Evolutionary conservation across 2,888 invertebrate genomes (phyloP).

Genomic region (Priocnemis perturbator): DNA sequence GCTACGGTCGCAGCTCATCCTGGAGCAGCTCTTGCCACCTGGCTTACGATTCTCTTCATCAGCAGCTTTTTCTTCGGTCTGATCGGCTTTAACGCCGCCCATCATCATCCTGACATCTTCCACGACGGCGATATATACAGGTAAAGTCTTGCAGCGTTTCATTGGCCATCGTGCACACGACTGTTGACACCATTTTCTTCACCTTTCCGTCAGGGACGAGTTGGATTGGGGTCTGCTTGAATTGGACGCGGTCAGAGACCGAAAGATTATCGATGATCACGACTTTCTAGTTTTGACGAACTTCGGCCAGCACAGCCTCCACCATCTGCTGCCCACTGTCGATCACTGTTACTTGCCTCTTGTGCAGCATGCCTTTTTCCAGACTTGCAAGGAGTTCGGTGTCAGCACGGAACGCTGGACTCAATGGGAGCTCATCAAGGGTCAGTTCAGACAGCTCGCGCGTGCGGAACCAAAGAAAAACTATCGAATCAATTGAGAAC

Average conservation of each 20-base stretch:
- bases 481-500: neutral
- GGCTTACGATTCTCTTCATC: conserved; percentile 78
- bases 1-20: conserved; percentile 67
- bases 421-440: conserved; percentile 80
- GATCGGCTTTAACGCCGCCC: conserved; percentile 85
- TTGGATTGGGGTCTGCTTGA: conserved; percentile 88
- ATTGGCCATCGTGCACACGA: neutral
- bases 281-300: conserved; percentile 82
- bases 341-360: conserved; percentile 85
- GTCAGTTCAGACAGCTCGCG: conserved; percentile 81
- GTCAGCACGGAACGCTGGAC: conserved; percentile 69
- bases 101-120: conserved; percentile 87
- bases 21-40: conserved; percentile 74
- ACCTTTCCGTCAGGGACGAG: conserved; percentile 70
- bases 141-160: conserved; percentile 66
- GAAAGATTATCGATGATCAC: conserved; percentile 81
- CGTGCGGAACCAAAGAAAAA: conserved; percentile 74
- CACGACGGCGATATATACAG: conserved; percentile 86
- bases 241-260: conserved; percentile 84
- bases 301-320: conserved; percentile 87
- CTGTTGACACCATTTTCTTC: too few species aligned
- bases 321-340: conserved; percentile 88
- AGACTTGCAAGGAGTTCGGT: conserved; percentile 82
- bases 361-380: conserved; percentile 80
- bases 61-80: conserved; percentile 80